Base-by-base conservation (phyloP, 2,113 vertebrate species). In the Chloebia gouldiae region DNA sequence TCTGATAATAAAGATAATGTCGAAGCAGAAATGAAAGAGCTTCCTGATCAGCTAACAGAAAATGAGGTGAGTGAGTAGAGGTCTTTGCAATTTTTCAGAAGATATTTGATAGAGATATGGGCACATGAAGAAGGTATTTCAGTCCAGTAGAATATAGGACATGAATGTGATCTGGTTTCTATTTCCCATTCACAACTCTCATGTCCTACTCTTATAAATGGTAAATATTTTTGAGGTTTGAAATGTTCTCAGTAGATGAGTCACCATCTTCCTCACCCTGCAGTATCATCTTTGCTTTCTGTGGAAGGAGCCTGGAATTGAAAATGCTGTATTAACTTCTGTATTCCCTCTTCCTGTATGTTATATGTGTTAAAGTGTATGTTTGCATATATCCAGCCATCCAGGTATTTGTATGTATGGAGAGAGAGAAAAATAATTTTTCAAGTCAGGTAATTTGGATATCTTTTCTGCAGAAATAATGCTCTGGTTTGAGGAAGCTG, bases 1-100 rank as follows among this genome's bases (percentile, higher is more conserved):
- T 97, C 97, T 6, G 98, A 98, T 37, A 97, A 97, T n/a, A 97
- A 97, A 89, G 98, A 98, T 42, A 95, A 95, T 3, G 90, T 80
- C 0, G 98, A 98, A 11, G 86, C 94, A 24, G 97, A 98, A 44
- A 90, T 95, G 94, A 97, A 94, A 60, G 97, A 97, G 47, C 93
- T 97, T 92, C 97, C 98, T 24, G 97, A 98, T 25, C 96, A 96
- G 14, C 93, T 93, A 27, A 92, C 97, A 44, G 98, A 98, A 75
- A 97, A 98, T 10, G 95, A 98, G 79, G 98, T 98, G 77, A 94
- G 96, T 83, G 94, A 97, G 80, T 44, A 11, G 27, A 85, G 28
- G 8, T 57, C 39, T 90, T 60, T n/a, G 39, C 79, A 47, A 17
- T 33, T 78, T 57, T 78, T 87, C 61, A 53, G 79, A 93, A 96